Evolutionary conservation across 2,888 invertebrate genomes (phyloP), one percentile per base, ranked within the genome.

Genomic region (Chouioia cunea): DNA sequence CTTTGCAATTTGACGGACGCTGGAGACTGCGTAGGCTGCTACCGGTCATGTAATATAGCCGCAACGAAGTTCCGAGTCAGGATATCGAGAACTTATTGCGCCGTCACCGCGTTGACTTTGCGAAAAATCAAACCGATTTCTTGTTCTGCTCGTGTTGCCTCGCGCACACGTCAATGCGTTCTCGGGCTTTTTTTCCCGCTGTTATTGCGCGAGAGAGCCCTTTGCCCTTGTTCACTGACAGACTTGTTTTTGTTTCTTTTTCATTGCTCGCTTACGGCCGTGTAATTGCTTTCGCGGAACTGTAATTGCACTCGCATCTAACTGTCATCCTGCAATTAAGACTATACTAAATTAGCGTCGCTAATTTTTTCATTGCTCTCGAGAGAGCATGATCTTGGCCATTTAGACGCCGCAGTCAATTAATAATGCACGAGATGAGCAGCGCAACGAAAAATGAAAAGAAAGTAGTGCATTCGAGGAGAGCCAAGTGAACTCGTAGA

Each of bases 41-140:
- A 46, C 14, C 20, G 20, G 68, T 69, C 56, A 63, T 27, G 47
- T 59, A 59, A 59, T 58, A 44, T 44, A 58, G 4, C 57, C 20
- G 44, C 16, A 57, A 4, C 20, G 36, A 36, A 36, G 36, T 36
- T 36, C 6, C 6, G 12, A 36, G 36, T 12, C 36, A 8, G 48
- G 18, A 56, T 65, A 64, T 63, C 63, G 58, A 53, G 16, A 65
- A 50, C 50, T 66, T 59, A 66, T 66, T 59, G 65, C 65, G 65
- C 52, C 65, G 47, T 22, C 46, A 16, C 36, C 36, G 6, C 4
- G 36, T 10, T 6, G 36, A 4, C 27, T 43, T 53, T 8, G 18
- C 57, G 43, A 44, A 36, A 52, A 36, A 60, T 22, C 36, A 48
- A 54, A 14, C 12, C 36, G 36, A 6, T 6, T 12, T 23, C 23